Base-by-base conservation (phyloP, 2,797 vertebrate genomes). In the Danio aesculapii region DNA sequence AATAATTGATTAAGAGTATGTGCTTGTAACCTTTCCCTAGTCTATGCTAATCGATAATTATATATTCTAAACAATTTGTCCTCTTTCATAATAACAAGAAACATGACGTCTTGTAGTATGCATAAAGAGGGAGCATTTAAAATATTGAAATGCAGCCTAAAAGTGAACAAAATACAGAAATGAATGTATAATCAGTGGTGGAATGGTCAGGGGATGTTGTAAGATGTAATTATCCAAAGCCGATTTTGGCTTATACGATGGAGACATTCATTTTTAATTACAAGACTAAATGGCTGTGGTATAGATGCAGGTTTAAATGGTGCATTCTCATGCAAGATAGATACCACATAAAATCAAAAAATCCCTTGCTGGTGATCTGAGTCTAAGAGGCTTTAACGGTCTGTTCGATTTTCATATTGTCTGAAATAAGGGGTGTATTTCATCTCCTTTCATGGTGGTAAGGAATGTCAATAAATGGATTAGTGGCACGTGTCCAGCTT, bases 181-280 rank as follows among this genome's bases (percentile, higher is more conserved):
- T 43, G 17, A 46, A 47, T 63, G 14, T 72, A 57, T 44, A 80
- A 47, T 39, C 10, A 64, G 59, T 73, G 53, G 43, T 81, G 71
- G 52, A 59, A 75, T 19, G 47, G 46, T 57, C 52, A 69, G 67
- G 52, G 57, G 61, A 78, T 43, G 74, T 52, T 81, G 70, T 62
- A 61, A 59, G 49, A 73, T 21, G 1, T 72, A 72, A 72, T 72
- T 39, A 53, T 75, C 57, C 12, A 57, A 82, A 57, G 59, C 64
- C 63, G 55, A 61, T 13, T 52, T 78, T 39, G 41, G 64, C 52
- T 83, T 83, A 75, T 81, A 68, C n/a, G 66, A 75, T 64, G 58
- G n/a, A 67, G 4, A 39, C 76, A 82, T 80, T 43, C 2, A 75
- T 73, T 77, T 85, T 85, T 85, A 77, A 87, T 84, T 67, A 8